Conservation (phyloP, 1,140 invertebrate species). For the Liolophura sinensis region DNA sequence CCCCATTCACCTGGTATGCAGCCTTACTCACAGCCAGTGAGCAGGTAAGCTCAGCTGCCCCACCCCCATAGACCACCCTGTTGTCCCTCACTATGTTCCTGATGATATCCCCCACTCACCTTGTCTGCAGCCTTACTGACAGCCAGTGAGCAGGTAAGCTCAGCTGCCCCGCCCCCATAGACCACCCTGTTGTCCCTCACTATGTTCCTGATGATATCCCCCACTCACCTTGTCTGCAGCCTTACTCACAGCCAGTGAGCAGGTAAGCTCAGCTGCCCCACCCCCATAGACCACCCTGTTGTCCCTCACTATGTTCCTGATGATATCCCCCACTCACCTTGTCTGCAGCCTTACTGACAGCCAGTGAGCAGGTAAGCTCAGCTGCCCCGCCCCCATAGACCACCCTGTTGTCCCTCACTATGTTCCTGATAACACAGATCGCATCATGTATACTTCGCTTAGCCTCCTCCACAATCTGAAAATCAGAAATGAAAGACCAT, state of each 20-base stretch:
- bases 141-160: slow-evolving; percentile 92
- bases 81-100: slow-evolving; percentile 88
- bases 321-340: slow-evolving; percentile 77
- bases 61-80: slow-evolving; percentile 91
- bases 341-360: slow-evolving; percentile 86
- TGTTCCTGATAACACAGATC: slow-evolving; percentile 93
- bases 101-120: slow-evolving; percentile 79
- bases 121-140: slow-evolving; percentile 88
- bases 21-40: slow-evolving; percentile 81
- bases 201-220: slow-evolving; percentile 92
- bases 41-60: slow-evolving; percentile 90
- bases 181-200: slow-evolving; percentile 92
- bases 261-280: slow-evolving; percentile 94
- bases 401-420: slow-evolving; percentile 89
- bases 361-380: slow-evolving; percentile 93
- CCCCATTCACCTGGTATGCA: slow-evolving; percentile 62
- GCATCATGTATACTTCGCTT: slow-evolving; percentile 98
- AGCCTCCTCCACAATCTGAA: slow-evolving; percentile 91
- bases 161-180: slow-evolving; percentile 96
- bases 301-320: slow-evolving; percentile 92
- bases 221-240: slow-evolving; percentile 81
- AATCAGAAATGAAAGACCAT: slow-evolving; percentile 10
- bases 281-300: slow-evolving; percentile 96
- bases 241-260: slow-evolving; percentile 84
- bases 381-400: slow-evolving; percentile 98